phyloP scores from a whole-genome alignment of 1,140 invertebrate species.

The Drosophila ironensis region DNA sequence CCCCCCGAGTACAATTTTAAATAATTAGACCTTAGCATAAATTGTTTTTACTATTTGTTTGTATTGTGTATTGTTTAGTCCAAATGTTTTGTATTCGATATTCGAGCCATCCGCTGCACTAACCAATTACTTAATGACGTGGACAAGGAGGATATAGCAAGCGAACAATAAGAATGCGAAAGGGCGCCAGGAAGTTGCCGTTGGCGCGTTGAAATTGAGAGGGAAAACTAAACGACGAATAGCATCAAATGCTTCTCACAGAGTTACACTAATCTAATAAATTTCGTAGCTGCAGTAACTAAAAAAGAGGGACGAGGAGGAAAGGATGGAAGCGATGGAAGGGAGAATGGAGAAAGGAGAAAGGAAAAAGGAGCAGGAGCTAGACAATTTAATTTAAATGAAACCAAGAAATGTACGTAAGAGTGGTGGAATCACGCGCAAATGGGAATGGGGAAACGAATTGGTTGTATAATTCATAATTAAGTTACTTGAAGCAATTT shows the following conservation, averaged over 20 bases:
- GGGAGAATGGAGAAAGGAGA: too few relatives aligned
- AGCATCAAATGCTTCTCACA: conserved; percentile 70
- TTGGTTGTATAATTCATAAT: conserved; percentile 53
- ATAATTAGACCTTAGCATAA: conserved; percentile 61
- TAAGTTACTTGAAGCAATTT: conserved; percentile 47
- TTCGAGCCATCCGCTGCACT: conserved; percentile 4
- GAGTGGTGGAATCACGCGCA: conserved; percentile 31
- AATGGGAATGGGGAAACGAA: conserved; percentile 9
- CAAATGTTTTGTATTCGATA: conserved; percentile 71
- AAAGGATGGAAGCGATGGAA: too few relatives aligned
- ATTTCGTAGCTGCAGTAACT: conserved; percentile 66
- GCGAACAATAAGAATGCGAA: conserved; percentile 1
- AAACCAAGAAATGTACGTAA: conserved; percentile 19
- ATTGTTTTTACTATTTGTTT: conserved; percentile 62
- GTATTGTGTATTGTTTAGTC: conserved; percentile 68
- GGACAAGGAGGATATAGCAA: neutral
- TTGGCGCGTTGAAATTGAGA: conserved; percentile 67
- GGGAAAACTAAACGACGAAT: conserved; percentile 73
- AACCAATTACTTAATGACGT: conserved; percentile 11
- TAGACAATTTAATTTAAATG: conserved; percentile 71
- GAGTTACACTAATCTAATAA: conserved; percentile 54
- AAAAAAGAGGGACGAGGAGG: conserved; percentile 44
- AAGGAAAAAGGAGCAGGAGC: conserved; percentile 29
- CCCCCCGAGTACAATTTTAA: conserved; percentile 14
- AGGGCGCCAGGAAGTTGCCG: conserved; percentile 58